Evolutionary conservation across 2,888 invertebrate genomes (phyloP).

Genomic region (Lepeophtheirus nordmannii): DNA sequence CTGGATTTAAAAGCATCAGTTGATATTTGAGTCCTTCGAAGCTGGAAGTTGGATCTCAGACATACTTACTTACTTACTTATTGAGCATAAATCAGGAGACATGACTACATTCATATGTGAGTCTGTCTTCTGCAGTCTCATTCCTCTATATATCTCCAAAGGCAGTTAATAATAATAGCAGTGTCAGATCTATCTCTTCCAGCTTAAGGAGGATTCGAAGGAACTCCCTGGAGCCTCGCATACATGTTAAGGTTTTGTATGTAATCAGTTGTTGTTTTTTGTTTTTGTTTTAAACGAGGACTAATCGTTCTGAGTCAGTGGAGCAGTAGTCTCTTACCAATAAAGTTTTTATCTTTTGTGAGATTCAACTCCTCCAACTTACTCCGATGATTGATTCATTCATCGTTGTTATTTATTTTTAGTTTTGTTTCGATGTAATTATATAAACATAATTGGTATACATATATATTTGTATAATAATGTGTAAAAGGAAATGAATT

Average conservation of each 20-base stretch:
- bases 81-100: neutral
- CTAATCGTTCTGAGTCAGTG: neutral
- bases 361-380: constrained; percentile 8
- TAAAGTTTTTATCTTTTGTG: neutral
- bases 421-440: no score
- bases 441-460: no score
- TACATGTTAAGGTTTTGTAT: neutral
- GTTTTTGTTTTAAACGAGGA: no score
- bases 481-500: no score
- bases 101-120: neutral
- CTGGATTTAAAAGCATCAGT: constrained; percentile 8
- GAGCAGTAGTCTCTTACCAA: constrained; percentile 7
- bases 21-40: neutral
- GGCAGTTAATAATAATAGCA: no score
- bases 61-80: neutral
- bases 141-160: neutral
- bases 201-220: neutral
- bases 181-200: constrained; percentile 8
- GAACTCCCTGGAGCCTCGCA: neutral
- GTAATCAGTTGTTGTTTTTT: no score
- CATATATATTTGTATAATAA: no score
- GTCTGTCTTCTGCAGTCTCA: neutral
- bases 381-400: neutral
- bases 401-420: no score
- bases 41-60: neutral